Percentiles rank a stretch among this genome's conserved stretches.
Evolutionary conservation across 2,797 vertebrate genomes (phyloP).

Genomic region (Eutrigla gurnardus): DNA sequence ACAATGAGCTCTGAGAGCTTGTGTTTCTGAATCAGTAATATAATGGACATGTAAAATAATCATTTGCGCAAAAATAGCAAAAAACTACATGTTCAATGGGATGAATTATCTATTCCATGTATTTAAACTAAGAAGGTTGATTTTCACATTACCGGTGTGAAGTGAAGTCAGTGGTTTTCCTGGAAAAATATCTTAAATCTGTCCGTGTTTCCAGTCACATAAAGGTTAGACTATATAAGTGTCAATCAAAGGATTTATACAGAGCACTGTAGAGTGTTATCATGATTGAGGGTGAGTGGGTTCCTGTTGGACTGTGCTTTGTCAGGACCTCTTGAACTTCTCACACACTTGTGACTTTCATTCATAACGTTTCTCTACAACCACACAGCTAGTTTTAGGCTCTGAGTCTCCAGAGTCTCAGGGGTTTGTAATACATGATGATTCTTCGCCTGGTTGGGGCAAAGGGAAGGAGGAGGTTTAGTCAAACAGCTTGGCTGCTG

Average conservation of each 20-base stretch:
- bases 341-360: constrained; percentile 22
- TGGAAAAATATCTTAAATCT: background rate
- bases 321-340: constrained; percentile 28
- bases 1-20: background rate
- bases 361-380: constrained; percentile 24
- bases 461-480: constrained; percentile 72
- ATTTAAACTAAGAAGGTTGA: constrained; percentile 1
- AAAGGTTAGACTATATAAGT: background rate
- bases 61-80: background rate
- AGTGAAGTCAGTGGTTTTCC: background rate
- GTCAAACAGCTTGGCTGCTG: constrained; percentile 90
- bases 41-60: background rate
- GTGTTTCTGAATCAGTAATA: no score
- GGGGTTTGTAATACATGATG: constrained; percentile 11
- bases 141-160: background rate
- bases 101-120: background rate
- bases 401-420: constrained; percentile 46
- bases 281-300: background rate
- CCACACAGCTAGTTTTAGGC: constrained; percentile 51
- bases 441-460: constrained; percentile 3
- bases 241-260: background rate
- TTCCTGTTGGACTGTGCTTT: constrained; percentile 43
- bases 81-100: background rate
- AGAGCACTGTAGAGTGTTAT: background rate
- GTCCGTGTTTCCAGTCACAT: background rate